A percentile compares a stretch with the other conserved stretches of the same genome.
Evolutionary conservation across 2,113 vertebrate genomes (phyloP).

Genomic region (Catharus minimus): DNA sequence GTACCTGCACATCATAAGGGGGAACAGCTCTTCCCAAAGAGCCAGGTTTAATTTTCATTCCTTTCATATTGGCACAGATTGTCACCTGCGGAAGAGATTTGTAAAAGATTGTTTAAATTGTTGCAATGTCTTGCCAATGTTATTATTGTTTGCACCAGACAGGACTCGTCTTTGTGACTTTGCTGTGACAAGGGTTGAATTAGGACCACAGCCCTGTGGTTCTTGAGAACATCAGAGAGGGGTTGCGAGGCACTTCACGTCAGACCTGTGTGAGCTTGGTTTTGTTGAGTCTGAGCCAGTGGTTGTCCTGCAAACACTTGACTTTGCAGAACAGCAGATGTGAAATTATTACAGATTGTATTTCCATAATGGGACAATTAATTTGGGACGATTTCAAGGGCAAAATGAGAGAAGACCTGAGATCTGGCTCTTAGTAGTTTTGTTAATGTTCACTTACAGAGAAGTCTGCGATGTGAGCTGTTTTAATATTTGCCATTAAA

Average conservation of each 20-base stretch:
- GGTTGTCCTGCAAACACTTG: background rate
- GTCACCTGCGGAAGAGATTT: no score
- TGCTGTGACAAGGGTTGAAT: background rate
- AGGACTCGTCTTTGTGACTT: background rate
- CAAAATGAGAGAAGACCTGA: background rate
- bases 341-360: background rate
- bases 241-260: background rate
- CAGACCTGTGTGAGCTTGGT: background rate
- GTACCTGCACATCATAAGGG: slow-evolving; percentile 81
- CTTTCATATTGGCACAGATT: slow-evolving; percentile 79
- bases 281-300: background rate
- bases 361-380: background rate
- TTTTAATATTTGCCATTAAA: background rate
- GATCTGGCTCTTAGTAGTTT: background rate
- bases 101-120: no score
- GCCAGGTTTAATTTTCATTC: slow-evolving; percentile 78
- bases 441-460: background rate
- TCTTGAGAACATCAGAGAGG: background rate
- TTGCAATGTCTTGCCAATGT: background rate
- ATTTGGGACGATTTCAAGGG: background rate
- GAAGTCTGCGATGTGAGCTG: background rate
- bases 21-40: slow-evolving; percentile 80
- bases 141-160: background rate
- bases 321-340: background rate
- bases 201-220: background rate